Conservation (phyloP, 2,797 vertebrate genomes). For the Spatula clypeata region DNA sequence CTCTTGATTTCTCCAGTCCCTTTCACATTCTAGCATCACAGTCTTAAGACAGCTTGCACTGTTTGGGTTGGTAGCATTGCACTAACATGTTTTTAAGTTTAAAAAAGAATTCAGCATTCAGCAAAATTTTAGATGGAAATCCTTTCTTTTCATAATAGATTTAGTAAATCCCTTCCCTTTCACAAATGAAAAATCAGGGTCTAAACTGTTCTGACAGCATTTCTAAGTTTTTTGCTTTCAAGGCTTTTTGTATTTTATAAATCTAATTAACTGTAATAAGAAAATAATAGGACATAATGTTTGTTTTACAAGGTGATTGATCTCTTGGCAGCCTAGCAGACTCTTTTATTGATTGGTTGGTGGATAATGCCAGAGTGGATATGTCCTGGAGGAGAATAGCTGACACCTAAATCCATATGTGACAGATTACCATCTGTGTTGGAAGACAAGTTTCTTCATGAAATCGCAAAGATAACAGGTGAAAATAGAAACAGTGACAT, state of each 20-base stretch:
- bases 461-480: slow-evolving; percentile 70
- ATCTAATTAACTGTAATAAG: slow-evolving; percentile 76
- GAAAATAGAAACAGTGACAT: slow-evolving; percentile 74
- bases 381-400: slow-evolving; percentile 73
- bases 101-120: slow-evolving; percentile 45
- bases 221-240: neutral
- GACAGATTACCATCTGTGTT: slow-evolving; percentile 76
- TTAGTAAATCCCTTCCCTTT: slow-evolving; percentile 61
- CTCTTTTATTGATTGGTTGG: slow-evolving; percentile 69
- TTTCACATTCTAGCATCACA: neutral
- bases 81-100: slow-evolving; percentile 50
- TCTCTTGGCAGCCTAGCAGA: slow-evolving; percentile 72
- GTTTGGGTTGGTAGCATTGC: neutral
- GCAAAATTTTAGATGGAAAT: slow-evolving; percentile 46
- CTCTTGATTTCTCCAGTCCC: neutral
- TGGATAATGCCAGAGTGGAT: slow-evolving; percentile 74
- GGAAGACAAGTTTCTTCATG: slow-evolving; percentile 54
- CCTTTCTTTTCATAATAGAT: slow-evolving; percentile 61
- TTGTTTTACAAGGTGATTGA: slow-evolving; percentile 75
- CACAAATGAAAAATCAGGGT: slow-evolving; percentile 10
- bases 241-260: slow-evolving; percentile 61
- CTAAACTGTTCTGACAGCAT: slow-evolving; percentile 65
- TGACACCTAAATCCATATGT: slow-evolving; percentile 76
- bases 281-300: slow-evolving; percentile 72
- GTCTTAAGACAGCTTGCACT: neutral